Evolutionary conservation across 2,797 vertebrate species (phyloP), one percentile per base, ranked within the genome.

Genomic region (Botia kubotai): DNA sequence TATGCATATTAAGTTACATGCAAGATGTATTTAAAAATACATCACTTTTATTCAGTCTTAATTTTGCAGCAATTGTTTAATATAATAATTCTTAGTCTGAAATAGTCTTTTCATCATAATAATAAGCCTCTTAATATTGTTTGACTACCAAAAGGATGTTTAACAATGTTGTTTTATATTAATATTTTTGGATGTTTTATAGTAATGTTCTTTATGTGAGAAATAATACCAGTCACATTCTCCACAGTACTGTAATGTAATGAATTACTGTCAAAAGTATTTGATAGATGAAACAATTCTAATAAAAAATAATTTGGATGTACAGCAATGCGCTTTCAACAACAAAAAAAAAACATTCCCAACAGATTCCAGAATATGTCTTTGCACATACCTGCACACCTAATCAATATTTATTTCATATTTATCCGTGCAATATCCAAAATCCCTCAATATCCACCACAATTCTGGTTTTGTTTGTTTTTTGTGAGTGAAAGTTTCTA

Each of bases 381-480:
- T 21, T 13, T 52, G 39, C 48, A 55, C n/a, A 60, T 53, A 50
- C 26, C 39, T 57, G 29, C 60, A 21, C 43, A 58, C 17, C 39
- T 16, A 16, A 78, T 60, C 55, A 75, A 83, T 75, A 72, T 83
- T 75, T 83, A 75, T 43, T 75, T n/a, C 16, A 11, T 72, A 69
- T 72, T 79, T 78, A 75, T 67, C 82, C 58, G 17, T 62, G 46
- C 60, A 69, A 75, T 83, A 72, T 77, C 6, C 53, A 65, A 58
- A 80, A 29, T 80, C 50, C 52, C 39, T n/a, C 69, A 60, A 60
- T n/a, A 16, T 14, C 43, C 43, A 4, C 26, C 21, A 4, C 39
- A 29, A 21, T 53, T 16, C 17, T 48, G 8, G 70, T 33, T 33
- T 33, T 33, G 82, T 84, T 77, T 62, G 33, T 33, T 33, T 33